Evolutionary conservation across 37 sponge, comb jelly and placozoan species (phyloP).

Genomic region (Ephydatia muelleri): DNA sequence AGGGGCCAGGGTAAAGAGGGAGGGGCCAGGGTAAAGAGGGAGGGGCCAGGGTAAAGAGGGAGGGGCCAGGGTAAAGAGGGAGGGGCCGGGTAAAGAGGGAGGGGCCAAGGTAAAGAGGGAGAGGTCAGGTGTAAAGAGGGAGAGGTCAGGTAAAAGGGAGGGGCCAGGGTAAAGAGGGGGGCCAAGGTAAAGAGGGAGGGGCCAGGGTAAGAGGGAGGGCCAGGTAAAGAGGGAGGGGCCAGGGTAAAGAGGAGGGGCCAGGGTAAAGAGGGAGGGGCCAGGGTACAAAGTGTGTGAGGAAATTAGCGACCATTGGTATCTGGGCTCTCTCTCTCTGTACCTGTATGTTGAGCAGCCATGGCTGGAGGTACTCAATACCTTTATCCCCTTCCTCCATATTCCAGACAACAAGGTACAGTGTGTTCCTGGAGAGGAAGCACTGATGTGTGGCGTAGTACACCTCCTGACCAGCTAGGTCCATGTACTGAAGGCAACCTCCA

Average conservation of each 20-base stretch:
- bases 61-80: too few species aligned
- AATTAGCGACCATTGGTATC: background rate
- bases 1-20: background rate
- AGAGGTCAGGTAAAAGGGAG: too few species aligned
- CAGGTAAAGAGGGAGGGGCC: too few species aligned
- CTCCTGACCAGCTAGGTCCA: constrained; percentile 98
- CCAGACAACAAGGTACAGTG: constrained; percentile 95
- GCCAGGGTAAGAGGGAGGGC: too few species aligned
- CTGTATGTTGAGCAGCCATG: constrained; percentile 96
- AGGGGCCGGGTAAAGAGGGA: too few species aligned
- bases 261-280: too few species aligned
- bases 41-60: too few species aligned
- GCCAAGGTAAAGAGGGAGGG: too few species aligned
- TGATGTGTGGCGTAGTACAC: constrained; percentile 99
- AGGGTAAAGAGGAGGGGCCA: too few species aligned
- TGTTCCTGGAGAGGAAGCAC: constrained; percentile 95
- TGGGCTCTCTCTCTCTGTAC: constrained; percentile 25
- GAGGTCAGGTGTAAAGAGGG: too few species aligned
- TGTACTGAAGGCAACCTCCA: constrained; percentile 81
- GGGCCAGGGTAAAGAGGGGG: too few species aligned
- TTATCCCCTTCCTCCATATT: constrained; percentile 82
- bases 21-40: too few species aligned
- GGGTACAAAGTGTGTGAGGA: background rate
- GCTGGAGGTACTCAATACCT: constrained; percentile 83
- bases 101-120: background rate